Base-by-base conservation (phyloP, 2,113 vertebrate genomes). In the Aegotheles bennettii region DNA sequence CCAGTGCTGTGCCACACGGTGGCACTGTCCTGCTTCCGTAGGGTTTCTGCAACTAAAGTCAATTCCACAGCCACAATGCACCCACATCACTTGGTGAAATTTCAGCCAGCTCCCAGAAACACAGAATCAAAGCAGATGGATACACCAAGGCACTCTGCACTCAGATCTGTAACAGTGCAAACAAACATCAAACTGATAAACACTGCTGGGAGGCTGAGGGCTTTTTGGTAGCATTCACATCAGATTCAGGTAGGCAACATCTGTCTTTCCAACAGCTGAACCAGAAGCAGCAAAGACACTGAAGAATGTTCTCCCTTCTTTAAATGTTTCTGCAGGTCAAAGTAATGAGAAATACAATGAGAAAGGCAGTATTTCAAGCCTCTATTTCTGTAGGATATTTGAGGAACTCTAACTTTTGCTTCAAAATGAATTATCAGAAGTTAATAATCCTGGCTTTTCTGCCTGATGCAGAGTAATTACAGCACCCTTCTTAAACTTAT, bases 211-310 rank as follows among this genome's bases (percentile, higher is more conserved):
- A 77, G 36, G n/a, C 6, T 2, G 7, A 6, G 45, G 14, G 13
- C 7, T 76, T 67, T 73, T 5, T 36, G 42, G 36, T 6, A 77
- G 69, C 1, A 0, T 85, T 73, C 10, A 23, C 36, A 57, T 2
- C 31, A 33, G 35, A 23, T 42, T 33, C 33, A 54, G 25, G 35
- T 1, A 64, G 21, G 31, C 29, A 57, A 33, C 20, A 42, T 4
- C 18, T 26, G 14, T 9, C n/a, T 65, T 36, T 61, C 67, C 36
- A 80, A 77, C 0, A 0, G 36, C 28, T 29, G 53, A 79, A 74
- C 21, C 53, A 73, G 43, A 79, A 85, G 70, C 83, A 83, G 54
- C 61, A 86, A 40, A 75, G 11, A 33, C 14, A 65, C 28, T 4
- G 16, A 43, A 73, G 43, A 67, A 79, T 16, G 11, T 4, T 70